Conservation (phyloP, 2,113 vertebrate genomes). For the Psittacus erithacus region DNA sequence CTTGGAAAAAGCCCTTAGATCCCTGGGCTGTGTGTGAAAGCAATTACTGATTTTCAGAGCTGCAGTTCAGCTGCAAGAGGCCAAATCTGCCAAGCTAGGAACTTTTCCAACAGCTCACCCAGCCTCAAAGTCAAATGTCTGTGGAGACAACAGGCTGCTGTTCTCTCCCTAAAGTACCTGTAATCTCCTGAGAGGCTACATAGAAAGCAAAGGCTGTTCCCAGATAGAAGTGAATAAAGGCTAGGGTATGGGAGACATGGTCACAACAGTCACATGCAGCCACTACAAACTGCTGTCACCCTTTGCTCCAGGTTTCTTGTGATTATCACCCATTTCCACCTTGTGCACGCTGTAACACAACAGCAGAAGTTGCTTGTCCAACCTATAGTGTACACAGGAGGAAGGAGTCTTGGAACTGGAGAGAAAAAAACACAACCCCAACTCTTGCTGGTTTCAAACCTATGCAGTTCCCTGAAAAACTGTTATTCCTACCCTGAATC, state of each 20-base stretch:
- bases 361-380: slow-evolving; percentile 3
- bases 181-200: slow-evolving; percentile 11
- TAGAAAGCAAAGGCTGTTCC: background rate
- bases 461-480: background rate
- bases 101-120: background rate
- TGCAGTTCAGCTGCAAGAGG: background rate
- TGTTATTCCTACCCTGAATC: background rate
- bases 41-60: background rate
- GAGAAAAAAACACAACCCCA: background rate
- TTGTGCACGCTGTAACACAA: background rate
- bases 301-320: background rate
- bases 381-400: background rate
- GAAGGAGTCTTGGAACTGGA: background rate
- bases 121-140: background rate
- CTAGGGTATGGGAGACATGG: background rate
- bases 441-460: slow-evolving; percentile 18
- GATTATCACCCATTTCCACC: background rate
- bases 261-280: background rate
- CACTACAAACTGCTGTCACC: background rate
- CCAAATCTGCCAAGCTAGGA: background rate
- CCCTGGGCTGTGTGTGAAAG: background rate
- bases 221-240: background rate
- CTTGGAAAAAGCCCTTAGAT: background rate
- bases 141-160: background rate
- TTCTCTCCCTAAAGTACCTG: background rate